Base-by-base conservation (phyloP, 1,140 invertebrate species). In the Sesamia nonagrioides region DNA sequence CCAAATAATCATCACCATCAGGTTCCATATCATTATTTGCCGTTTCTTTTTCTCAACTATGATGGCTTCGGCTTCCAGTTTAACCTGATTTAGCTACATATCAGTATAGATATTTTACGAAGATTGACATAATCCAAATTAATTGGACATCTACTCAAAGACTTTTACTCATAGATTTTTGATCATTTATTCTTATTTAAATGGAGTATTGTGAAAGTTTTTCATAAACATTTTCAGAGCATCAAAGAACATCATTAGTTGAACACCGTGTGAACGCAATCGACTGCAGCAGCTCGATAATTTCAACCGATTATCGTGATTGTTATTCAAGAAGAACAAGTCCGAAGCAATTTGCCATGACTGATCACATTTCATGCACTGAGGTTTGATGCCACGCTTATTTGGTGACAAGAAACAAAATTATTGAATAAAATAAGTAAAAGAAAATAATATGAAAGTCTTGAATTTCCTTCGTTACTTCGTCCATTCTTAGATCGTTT, bases 321-420 rank as follows among this genome's bases (percentile, higher is more conserved):
- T 71, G 48, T 52, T 78, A 71, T 71, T 78, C 76, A 71, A 35
- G 66, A 78, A 76, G 48, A 73, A 54, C 17, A 50, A 54, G 15
- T 76, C 61, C 48, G 45, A 45, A 54, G 52, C 75, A 66, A 82
- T 82, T 79, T 75, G 78, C 69, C 80, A 80, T 82, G 80, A 82
- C 80, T 50, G 75, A 84, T 84, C 27, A 61, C 37, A 82, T 84
- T 82, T 79, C 76, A 84, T 63, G 82, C 69, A 48, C 48, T 58
- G 56, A 73, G 56, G 56, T 76, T 78, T 56, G 45, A 69, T 45
- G 74, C 42, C 42, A 84, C 82, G 82, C 72, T 71, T 79, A 48
- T 71, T 76, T 79, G 48, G 52, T 61, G 61, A 80, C 45, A 77
- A 75, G 18, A 21, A 37, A 63, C 18, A n/a, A 63, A 42, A 18